phyloP scores from a whole-genome alignment of 2,113 vertebrate genomes.

The Taurulus bubalis region DNA sequence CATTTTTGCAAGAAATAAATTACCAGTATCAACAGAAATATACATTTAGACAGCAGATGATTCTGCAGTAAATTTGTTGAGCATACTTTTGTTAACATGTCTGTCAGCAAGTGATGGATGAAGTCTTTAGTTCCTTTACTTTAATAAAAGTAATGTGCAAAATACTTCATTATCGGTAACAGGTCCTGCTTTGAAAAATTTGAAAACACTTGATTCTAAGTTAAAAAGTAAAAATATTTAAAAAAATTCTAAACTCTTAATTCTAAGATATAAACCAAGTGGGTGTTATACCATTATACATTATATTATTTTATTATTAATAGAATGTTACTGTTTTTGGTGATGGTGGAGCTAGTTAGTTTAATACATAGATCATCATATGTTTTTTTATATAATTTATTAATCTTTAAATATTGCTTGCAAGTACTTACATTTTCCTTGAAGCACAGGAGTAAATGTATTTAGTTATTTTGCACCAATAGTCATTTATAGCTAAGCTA shows the following conservation, averaged over 20 bases:
- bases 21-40: background rate
- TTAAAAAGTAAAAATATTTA: no score
- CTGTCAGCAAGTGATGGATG: background rate
- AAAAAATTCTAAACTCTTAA: background rate
- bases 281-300: background rate
- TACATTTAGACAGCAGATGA: background rate
- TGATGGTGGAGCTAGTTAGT: background rate
- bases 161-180: background rate
- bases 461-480: background rate
- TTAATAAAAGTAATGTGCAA: background rate
- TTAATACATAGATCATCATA: background rate
- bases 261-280: background rate
- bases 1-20: background rate
- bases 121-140: background rate
- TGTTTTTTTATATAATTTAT: background rate
- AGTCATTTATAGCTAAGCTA: background rate
- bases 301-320: background rate
- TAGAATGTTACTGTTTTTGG: background rate
- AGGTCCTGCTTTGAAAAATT: background rate
- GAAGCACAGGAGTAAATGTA: background rate
- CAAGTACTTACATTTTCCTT: background rate
- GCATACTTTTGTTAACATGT: background rate
- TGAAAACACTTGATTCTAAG: no score
- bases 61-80: background rate
- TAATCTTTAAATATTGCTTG: background rate